Conservation (phyloP, 1,140 invertebrate genomes). For the Globodera ellingtonae region DNA sequence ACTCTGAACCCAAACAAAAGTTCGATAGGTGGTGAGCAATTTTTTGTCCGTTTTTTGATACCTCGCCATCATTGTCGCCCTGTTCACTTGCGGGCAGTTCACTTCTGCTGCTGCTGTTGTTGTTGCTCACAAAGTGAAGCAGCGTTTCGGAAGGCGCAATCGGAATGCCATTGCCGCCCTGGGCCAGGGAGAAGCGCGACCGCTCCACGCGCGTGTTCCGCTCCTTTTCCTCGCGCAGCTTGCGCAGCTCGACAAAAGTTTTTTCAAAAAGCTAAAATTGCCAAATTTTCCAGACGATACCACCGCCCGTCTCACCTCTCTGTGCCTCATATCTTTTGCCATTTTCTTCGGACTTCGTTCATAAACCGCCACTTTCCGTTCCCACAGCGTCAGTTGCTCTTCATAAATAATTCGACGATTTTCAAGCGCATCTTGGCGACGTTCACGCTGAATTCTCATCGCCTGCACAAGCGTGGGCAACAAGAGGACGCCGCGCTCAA, state of each 20-base stretch:
- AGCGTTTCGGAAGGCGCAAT: constrained; percentile 9
- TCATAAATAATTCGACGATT: constrained; percentile 27
- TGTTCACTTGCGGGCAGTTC: constrained; percentile 20
- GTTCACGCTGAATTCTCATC: constrained; percentile 33
- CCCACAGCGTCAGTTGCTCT: constrained; percentile 34
- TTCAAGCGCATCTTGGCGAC: constrained; percentile 18
- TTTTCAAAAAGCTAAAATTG: constrained; percentile 41
- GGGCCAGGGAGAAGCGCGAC: constrained; percentile 29
- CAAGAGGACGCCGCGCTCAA: constrained; percentile 17
- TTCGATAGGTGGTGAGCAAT: not conserved
- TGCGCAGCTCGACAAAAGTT: constrained; percentile 37
- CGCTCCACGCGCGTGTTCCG: constrained; percentile 41
- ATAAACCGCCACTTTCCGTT: constrained; percentile 32
- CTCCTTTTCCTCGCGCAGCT: constrained; percentile 44
- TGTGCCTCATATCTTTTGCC: constrained; percentile 34
- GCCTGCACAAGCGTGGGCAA: constrained; percentile 34
- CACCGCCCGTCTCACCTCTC: constrained; percentile 10
- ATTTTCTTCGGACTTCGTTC: constrained; percentile 46
- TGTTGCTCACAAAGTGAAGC: constrained; percentile 8
- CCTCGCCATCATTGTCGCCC: constrained; percentile 15
- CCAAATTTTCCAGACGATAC: not conserved
- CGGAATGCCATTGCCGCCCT: constrained; percentile 17
- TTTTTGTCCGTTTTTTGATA: not conserved
- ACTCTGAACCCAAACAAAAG: constrained; percentile 1
- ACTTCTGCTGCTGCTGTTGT: constrained; percentile 15